Percentiles rank a stretch among this genome's conserved stretches.
Evolutionary conservation across 2,797 vertebrate genomes (phyloP).

Genomic region (Pseudomugil gertrudae): DNA sequence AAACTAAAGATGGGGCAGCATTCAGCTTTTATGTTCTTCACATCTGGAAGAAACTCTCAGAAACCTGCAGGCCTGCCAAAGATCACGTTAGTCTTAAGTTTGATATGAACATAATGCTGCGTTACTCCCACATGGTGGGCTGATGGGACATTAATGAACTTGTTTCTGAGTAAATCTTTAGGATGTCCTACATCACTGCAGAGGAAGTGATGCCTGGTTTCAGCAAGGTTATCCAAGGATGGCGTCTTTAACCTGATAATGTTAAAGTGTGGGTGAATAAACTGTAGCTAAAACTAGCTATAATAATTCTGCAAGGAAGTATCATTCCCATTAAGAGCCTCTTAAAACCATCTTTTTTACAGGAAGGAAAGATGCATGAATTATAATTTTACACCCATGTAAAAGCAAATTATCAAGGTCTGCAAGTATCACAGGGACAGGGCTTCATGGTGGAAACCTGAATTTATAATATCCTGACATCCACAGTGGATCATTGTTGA

Average conservation of each 20-base stretch:
- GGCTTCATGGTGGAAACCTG: constrained; percentile 9
- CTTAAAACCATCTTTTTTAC: constrained; percentile 26
- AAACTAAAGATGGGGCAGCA: too few species aligned
- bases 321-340: constrained; percentile 27
- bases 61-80: too few species aligned
- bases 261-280: constrained; percentile 6
- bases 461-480: too few species aligned
- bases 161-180: too few species aligned
- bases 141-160: too few species aligned
- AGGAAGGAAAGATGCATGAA: constrained; percentile 17
- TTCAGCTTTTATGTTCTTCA: too few species aligned
- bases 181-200: not conserved
- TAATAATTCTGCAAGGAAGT: constrained; percentile 13
- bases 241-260: not conserved
- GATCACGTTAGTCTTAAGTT: too few species aligned
- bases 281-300: constrained; percentile 20
- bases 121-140: too few species aligned
- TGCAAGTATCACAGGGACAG: constrained; percentile 19
- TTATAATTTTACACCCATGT: constrained; percentile 37
- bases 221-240: not conserved
- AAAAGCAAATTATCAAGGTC: constrained; percentile 41
- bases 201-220: not conserved
- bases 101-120: too few species aligned
- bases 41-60: too few species aligned
- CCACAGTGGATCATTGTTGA: constrained; percentile 20